phyloP scores from a whole-genome alignment of 2,113 vertebrate species.

The Amphiprion percula region DNA sequence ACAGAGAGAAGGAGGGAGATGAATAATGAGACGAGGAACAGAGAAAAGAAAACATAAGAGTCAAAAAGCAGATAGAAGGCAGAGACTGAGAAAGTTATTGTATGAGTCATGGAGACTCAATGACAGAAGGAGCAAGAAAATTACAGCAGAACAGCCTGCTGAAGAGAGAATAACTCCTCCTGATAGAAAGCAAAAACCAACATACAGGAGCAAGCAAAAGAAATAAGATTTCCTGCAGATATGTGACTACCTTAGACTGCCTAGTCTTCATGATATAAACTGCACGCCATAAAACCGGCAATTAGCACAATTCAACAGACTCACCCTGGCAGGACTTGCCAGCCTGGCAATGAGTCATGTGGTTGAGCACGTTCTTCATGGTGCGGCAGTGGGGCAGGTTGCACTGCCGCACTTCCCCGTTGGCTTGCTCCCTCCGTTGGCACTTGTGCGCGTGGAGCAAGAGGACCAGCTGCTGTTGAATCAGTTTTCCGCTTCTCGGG shows the following conservation, averaged over 20 bases:
- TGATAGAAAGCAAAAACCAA: slow-evolving; percentile 12
- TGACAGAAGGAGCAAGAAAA: slow-evolving; percentile 52
- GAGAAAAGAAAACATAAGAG: slow-evolving; percentile 31
- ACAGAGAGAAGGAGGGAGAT: slow-evolving; percentile 84
- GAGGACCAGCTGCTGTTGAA: slow-evolving; percentile 98
- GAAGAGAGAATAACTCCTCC: slow-evolving; percentile 29
- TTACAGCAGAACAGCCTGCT: slow-evolving; percentile 17
- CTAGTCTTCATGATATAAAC: slow-evolving; percentile 28
- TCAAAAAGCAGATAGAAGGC: slow-evolving; percentile 11
- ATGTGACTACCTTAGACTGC: slow-evolving; percentile 26
- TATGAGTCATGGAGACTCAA: slow-evolving; percentile 87
- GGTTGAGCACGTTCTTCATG: slow-evolving; percentile 99
- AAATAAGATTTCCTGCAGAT: slow-evolving; percentile 5
- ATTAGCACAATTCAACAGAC: slow-evolving; percentile 59
- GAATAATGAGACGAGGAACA: slow-evolving; percentile 85
- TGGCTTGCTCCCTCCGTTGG: slow-evolving; percentile 97
- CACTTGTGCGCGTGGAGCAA: slow-evolving; percentile 98
- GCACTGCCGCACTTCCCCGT: slow-evolving; percentile 95
- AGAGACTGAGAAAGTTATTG: slow-evolving; percentile 27
- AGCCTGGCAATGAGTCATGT: slow-evolving; percentile 99
- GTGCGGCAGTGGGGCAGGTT: slow-evolving; percentile 98
- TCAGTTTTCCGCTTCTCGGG: slow-evolving; percentile 98
- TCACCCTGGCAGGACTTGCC: slow-evolving; percentile 99
- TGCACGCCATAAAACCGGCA: slow-evolving; percentile 15
- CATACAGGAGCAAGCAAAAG: background rate